Conservation (phyloP, 2,113 vertebrate genomes). For the Leuciscus idus region DNA sequence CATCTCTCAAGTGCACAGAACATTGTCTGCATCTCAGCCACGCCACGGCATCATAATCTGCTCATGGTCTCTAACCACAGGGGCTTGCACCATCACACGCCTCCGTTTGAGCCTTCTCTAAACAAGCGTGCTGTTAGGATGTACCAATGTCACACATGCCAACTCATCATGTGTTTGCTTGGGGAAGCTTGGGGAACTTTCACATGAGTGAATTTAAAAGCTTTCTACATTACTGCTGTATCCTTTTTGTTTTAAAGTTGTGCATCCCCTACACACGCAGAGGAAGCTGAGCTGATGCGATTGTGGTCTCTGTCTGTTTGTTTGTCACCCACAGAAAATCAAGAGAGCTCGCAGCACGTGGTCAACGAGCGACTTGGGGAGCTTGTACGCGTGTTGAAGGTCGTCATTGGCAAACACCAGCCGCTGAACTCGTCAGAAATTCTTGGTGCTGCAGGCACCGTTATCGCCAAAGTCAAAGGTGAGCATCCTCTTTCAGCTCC, state of each 20-base stretch:
- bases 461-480: constrained; percentile 98
- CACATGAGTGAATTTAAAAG: background rate
- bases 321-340: constrained; percentile 70
- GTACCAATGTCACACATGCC: background rate
- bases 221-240: background rate
- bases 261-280: background rate
- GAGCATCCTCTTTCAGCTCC: constrained; percentile 60
- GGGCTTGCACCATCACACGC: constrained; percentile 17
- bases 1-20: background rate
- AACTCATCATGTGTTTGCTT: background rate
- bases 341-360: constrained; percentile 79
- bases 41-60: background rate
- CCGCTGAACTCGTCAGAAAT: constrained; percentile 92
- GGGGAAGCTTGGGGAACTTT: background rate
- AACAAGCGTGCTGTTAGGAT: background rate
- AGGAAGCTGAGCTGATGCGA: background rate
- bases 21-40: constrained; percentile 30
- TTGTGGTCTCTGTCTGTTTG: background rate
- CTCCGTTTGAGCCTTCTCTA: background rate
- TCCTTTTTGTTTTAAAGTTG: background rate
- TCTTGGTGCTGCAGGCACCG: constrained; percentile 89
- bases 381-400: constrained; percentile 86
- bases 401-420: constrained; percentile 91
- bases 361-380: constrained; percentile 89
- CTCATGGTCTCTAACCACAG: constrained; percentile 48